Evolutionary conservation across 2,113 vertebrate species (phyloP).

Genomic region (Laticauda laticaudata): DNA sequence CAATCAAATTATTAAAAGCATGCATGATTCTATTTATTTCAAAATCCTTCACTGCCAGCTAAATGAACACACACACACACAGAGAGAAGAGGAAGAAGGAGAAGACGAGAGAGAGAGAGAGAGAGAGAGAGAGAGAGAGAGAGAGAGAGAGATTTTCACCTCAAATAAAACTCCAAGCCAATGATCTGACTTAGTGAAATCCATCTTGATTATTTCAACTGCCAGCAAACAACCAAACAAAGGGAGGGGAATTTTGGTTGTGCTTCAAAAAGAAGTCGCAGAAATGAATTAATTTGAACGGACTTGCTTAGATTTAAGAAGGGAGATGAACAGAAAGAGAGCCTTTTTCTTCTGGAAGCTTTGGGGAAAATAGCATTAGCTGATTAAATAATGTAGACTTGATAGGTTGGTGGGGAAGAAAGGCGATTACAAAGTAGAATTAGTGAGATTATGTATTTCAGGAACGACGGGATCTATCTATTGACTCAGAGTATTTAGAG

Average conservation of each 20-base stretch:
- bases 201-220: not conserved
- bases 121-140: too few relatives aligned
- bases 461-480: not conserved
- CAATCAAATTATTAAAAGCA: not conserved
- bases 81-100: too few relatives aligned
- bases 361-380: not conserved
- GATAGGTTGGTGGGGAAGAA: not conserved
- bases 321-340: not conserved
- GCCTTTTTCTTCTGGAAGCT: not conserved
- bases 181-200: not conserved
- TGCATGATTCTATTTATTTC: not conserved
- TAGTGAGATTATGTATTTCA: not conserved
- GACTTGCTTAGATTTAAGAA: not conserved
- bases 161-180: not conserved
- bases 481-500: not conserved
- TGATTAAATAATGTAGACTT: not conserved
- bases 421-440: not conserved
- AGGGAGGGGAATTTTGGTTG: not conserved
- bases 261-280: not conserved
- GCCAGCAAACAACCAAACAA: not conserved
- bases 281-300: not conserved
- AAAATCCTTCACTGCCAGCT: not conserved
- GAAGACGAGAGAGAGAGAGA: too few relatives aligned
- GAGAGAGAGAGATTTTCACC: not conserved
- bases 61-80: not conserved